Evolutionary conservation across 92 coral and sea anemone genomes (phyloP).

Genomic region (Paragorgia papillata): DNA sequence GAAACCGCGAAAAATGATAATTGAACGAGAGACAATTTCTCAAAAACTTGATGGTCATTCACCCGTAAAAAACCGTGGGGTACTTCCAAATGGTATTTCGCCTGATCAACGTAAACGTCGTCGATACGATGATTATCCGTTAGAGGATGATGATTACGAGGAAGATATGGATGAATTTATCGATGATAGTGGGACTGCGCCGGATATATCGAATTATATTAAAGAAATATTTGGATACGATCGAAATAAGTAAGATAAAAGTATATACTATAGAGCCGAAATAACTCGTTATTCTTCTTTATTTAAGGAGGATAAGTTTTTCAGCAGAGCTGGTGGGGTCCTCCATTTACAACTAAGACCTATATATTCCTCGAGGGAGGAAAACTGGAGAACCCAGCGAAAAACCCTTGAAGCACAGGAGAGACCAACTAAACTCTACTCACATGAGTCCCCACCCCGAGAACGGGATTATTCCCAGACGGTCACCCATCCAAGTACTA

Average conservation of each 20-base stretch:
- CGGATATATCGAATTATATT: constrained; percentile 78
- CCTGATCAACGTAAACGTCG: constrained; percentile 17
- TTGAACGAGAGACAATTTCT: constrained; percentile 33
- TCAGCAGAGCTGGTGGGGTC: too few species aligned
- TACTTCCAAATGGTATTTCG: background rate
- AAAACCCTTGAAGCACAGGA: too few species aligned
- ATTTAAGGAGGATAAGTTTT: too few species aligned
- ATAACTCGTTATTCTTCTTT: too few species aligned
- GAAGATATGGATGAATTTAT: constrained; percentile 75
- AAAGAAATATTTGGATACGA: constrained; percentile 97
- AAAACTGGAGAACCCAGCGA: too few species aligned
- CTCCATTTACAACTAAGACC: too few species aligned
- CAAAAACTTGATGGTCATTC: constrained; percentile 1
- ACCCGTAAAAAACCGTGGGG: background rate
- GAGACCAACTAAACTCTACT: too few species aligned
- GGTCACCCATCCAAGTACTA: too few species aligned
- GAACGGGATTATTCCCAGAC: too few species aligned
- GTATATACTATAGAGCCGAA: background rate
- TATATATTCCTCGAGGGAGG: too few species aligned
- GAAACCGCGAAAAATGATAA: constrained; percentile 23
- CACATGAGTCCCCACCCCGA: too few species aligned
- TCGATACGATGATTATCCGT: constrained; percentile 8
- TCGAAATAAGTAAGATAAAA: constrained; percentile 63
- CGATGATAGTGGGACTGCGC: constrained; percentile 73
- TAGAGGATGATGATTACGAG: constrained; percentile 51